Conservation (phyloP, 2,888 invertebrate species). For the Caenorhabditis sinica region DNA sequence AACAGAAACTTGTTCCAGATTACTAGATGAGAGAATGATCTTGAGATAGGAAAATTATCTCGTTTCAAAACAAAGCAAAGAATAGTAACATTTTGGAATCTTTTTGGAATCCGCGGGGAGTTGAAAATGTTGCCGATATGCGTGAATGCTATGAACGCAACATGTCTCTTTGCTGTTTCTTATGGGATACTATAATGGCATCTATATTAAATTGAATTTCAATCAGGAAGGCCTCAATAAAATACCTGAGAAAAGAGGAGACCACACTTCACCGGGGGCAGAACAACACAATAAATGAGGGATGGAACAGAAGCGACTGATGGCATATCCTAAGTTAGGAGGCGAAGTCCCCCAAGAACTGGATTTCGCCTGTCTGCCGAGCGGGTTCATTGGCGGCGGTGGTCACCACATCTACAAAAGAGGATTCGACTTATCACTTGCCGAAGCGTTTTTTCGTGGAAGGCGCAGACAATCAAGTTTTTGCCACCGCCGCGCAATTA, state of each 20-base stretch:
- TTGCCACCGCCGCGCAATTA: slow-evolving; percentile 46
- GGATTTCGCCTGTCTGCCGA: slow-evolving; percentile 57
- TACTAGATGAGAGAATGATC: slow-evolving; percentile 42
- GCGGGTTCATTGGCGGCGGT: slow-evolving; percentile 54
- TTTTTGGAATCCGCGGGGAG: too few species aligned
- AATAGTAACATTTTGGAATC: slow-evolving; percentile 43
- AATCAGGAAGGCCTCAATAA: background rate
- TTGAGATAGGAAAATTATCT: slow-evolving; percentile 49
- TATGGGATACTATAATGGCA: background rate
- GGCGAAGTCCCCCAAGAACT: slow-evolving; percentile 41
- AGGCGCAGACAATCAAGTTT: slow-evolving; percentile 62
- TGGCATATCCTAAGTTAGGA: slow-evolving; percentile 53
- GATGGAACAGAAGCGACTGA: slow-evolving; percentile 24
- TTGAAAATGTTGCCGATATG: background rate
- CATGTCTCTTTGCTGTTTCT: background rate
- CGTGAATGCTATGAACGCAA: background rate
- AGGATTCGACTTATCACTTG: slow-evolving; percentile 59
- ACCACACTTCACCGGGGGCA: slow-evolving; percentile 1
- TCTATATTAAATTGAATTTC: background rate
- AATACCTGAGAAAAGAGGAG: slow-evolving; percentile 17
- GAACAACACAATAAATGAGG: slow-evolving; percentile 26
- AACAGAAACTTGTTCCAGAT: slow-evolving; percentile 55
- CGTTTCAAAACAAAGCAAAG: slow-evolving; percentile 34
- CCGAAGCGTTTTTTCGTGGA: slow-evolving; percentile 46
- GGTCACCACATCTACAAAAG: slow-evolving; percentile 50